Evolutionary conservation across 2,888 invertebrate genomes (phyloP), one percentile per base, ranked within the genome.

Genomic region (Cinara cedri): DNA sequence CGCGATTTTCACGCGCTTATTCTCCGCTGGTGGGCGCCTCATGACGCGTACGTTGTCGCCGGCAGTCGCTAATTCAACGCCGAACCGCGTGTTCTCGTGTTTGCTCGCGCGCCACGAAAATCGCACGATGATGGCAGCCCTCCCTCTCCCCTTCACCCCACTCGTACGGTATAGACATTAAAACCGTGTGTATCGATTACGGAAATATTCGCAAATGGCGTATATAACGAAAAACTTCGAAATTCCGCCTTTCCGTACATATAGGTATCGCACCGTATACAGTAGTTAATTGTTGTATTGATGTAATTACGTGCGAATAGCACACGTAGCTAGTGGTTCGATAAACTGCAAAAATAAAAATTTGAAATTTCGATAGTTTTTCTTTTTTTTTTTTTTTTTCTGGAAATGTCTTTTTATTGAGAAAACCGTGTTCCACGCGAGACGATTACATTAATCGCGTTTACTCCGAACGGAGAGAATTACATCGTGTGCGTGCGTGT

Each of bases 11-110:
- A 6, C 42, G 26, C 51, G 74, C 21, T 4, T 21, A 11, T n/a
- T 74, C 21, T 74, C 63, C 74, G 74, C 74, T 42, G 51, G 51
- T 21, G 19, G 11, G 74, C 72, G 72, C 49, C 60, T 42, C 51
- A n/a, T 16, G 55, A 19, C 46, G 46, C 21, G 63, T 14, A 26
- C 24, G 9, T 71, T 19, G n/a, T 44, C n/a, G n/a, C 34, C 26
- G 26, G 72, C 74, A 74, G 74, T 74, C 54, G 54, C 24, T 13
- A 54, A 74, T 65, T 54, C 42, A 63, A 42, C 74, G 54, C 42
- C 42, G 54, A 54, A 54, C 42, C 63, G 74, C 63, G 54, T 63
- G 63, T 74, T 74, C 9, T n/a, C 4, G 72, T n/a, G n/a, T 72
- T 72, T 49, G 24, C 16, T 11, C 4, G 24, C 55, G 1, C 14